A percentile compares a stretch with the other conserved stretches of the same genome.
phyloP scores from a whole-genome alignment of 2,888 invertebrate genomes.

The Matsumyia berberina region DNA sequence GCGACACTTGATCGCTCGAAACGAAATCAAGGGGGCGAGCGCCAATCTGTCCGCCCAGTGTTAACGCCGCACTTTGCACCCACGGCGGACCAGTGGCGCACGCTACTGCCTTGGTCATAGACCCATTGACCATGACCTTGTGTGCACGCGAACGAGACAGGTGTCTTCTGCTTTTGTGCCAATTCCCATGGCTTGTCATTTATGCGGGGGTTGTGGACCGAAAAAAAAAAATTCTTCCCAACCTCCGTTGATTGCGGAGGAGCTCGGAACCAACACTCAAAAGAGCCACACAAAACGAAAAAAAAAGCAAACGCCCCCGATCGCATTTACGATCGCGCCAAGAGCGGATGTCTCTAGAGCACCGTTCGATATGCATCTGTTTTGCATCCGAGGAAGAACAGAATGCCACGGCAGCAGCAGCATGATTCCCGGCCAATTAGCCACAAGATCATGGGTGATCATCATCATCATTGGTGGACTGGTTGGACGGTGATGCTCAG shows the following conservation, averaged over 20 bases:
- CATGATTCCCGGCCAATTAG: slow-evolving; percentile 59
- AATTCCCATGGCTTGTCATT: slow-evolving; percentile 49
- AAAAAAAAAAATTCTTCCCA: slow-evolving; percentile 17
- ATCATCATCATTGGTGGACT: slow-evolving; percentile 21
- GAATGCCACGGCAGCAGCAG: slow-evolving; percentile 18
- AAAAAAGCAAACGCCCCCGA: slow-evolving; percentile 60
- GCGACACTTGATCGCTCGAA: slow-evolving; percentile 64
- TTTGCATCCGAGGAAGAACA: slow-evolving; percentile 55
- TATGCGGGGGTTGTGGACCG: slow-evolving; percentile 60
- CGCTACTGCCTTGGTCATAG: slow-evolving; percentile 53
- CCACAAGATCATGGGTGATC: slow-evolving; percentile 70
- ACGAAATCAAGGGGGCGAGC: slow-evolving; percentile 63
- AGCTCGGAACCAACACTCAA: slow-evolving; percentile 13
- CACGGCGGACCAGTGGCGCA: slow-evolving; percentile 48
- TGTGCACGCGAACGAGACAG: slow-evolving; percentile 45
- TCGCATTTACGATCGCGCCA: slow-evolving; percentile 36
- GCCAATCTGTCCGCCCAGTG: slow-evolving; percentile 63
- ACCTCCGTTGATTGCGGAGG: slow-evolving; percentile 42
- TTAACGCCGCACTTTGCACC: slow-evolving; percentile 61
- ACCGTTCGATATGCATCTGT: slow-evolving; percentile 55
- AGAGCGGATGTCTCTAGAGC: slow-evolving; percentile 60
- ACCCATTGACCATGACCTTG: slow-evolving; percentile 69
- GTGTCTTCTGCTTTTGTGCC: slow-evolving; percentile 65
- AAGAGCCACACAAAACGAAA: slow-evolving; percentile 22
- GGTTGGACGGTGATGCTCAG: no score